phyloP scores from a whole-genome alignment of 2,888 invertebrate genomes.

The Eurytoma californica region DNA sequence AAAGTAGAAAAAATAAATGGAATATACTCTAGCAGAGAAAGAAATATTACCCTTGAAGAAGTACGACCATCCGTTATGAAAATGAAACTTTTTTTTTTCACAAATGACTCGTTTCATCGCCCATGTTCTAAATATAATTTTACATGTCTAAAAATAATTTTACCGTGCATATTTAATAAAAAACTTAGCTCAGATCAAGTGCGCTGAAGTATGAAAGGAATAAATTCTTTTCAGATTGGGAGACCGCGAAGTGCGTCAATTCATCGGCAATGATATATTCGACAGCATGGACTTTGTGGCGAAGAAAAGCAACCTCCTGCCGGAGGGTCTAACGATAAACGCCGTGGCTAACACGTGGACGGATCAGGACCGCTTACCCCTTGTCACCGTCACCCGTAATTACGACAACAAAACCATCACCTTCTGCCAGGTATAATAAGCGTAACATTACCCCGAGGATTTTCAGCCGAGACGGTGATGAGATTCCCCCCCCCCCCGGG shows the following conservation, averaged over 20 bases:
- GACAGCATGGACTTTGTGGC: slow-evolving; percentile 83
- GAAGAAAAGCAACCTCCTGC: slow-evolving; percentile 76
- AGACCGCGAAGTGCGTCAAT: slow-evolving; percentile 36
- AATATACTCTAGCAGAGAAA: no score
- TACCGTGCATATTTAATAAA: no score
- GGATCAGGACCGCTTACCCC: slow-evolving; percentile 86
- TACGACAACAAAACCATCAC: slow-evolving; percentile 80
- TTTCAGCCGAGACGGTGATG: background rate
- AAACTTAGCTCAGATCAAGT: no score
- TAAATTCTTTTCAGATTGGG: background rate
- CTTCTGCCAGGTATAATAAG: slow-evolving; percentile 79
- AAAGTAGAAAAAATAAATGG: no score
- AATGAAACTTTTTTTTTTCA: no score
- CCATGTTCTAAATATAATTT: no score
- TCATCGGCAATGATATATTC: slow-evolving; percentile 81
- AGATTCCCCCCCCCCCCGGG: background rate
- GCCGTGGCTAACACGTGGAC: slow-evolving; percentile 90
- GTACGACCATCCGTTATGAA: no score
- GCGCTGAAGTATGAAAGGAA: no score
- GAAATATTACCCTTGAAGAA: no score
- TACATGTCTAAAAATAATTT: no score
- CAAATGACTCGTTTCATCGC: no score
- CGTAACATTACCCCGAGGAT: background rate
- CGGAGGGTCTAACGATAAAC: slow-evolving; percentile 78
- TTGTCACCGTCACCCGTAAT: slow-evolving; percentile 83